Conservation (phyloP, 2,888 invertebrate genomes). For the Pogonocherus hispidulus region DNA sequence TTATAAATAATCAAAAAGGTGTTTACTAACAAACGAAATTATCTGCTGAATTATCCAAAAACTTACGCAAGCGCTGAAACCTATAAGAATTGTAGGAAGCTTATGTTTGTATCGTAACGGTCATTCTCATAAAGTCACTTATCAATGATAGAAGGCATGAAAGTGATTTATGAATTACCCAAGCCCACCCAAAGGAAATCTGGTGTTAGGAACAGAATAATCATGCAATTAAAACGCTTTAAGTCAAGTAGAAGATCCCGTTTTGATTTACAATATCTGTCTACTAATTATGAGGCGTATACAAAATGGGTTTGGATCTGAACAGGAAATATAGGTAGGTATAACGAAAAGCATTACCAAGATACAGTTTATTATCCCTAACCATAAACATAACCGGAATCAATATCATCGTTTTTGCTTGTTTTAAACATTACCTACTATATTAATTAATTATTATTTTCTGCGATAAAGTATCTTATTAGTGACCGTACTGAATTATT, state of each 20-base stretch:
- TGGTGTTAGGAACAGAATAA: conserved; percentile 55
- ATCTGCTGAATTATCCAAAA: too few relatives aligned
- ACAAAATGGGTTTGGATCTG: conserved; percentile 45
- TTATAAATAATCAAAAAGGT: too few relatives aligned
- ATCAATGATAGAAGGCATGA: conserved; percentile 36
- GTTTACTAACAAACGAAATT: too few relatives aligned
- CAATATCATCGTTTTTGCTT: too few relatives aligned
- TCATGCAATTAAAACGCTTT: conserved; percentile 54
- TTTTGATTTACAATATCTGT: conserved; percentile 55
- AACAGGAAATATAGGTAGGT: conserved; percentile 31
- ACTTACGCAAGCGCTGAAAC: too few relatives aligned
- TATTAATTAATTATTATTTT: too few relatives aligned
- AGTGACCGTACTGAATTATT: too few relatives aligned
- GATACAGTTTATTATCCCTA: too few relatives aligned
- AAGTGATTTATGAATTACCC: conserved; percentile 46
- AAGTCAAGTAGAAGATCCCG: conserved; percentile 49
- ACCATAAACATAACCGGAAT: too few relatives aligned
- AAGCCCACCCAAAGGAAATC: conserved; percentile 54
- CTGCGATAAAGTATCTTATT: too few relatives aligned
- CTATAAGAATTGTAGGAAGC: too few relatives aligned
- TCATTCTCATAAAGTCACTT: conserved; percentile 22
- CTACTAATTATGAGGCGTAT: conserved; percentile 53
- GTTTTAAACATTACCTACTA: too few relatives aligned
- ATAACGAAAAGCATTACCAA: conserved; percentile 2
- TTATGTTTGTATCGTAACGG: conserved; percentile 14